Percentiles rank a stretch among this genome's conserved stretches.
Evolutionary conservation across 2,113 vertebrate genomes (phyloP).

Genomic region (Sylvilagus bachmani): DNA sequence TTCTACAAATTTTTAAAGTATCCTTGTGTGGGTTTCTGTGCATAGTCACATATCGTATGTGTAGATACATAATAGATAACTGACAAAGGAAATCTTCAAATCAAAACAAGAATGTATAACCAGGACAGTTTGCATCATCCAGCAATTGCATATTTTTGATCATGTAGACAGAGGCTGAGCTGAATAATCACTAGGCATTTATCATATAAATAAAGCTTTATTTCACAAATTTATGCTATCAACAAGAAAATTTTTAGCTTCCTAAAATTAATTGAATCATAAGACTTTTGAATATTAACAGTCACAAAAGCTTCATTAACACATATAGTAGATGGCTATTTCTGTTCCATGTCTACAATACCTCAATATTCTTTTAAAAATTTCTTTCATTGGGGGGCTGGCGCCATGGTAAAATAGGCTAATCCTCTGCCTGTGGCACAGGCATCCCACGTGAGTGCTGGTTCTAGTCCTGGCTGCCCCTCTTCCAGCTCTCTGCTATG

Average conservation of each 20-base stretch:
- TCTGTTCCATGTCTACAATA: constrained; percentile 33
- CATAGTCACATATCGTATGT: too few species aligned
- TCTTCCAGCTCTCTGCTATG: too few species aligned
- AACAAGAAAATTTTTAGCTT: constrained; percentile 59
- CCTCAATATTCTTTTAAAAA: neutral
- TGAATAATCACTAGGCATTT: constrained; percentile 52
- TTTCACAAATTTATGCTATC: constrained; percentile 33
- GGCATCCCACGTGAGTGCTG: too few species aligned
- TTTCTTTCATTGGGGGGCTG: neutral
- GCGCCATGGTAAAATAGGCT: too few species aligned
- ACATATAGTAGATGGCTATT: constrained; percentile 1
- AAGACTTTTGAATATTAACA: constrained; percentile 21
- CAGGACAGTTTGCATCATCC: constrained; percentile 38
- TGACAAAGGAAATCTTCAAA: constrained; percentile 53
- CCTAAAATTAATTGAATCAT: constrained; percentile 64
- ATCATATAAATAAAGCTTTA: constrained; percentile 41
- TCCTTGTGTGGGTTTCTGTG: too few species aligned
- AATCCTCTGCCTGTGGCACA: too few species aligned
- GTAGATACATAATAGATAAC: constrained; percentile 20
- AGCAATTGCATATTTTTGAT: constrained; percentile 47
- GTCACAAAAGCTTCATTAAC: constrained; percentile 59
- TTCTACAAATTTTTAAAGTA: too few species aligned
- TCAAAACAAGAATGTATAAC: constrained; percentile 36
- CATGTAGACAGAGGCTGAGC: constrained; percentile 20
- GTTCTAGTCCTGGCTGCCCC: too few species aligned